Base-by-base conservation (phyloP, 2,888 invertebrate species). In the Rhogogaster chlorosoma region DNA sequence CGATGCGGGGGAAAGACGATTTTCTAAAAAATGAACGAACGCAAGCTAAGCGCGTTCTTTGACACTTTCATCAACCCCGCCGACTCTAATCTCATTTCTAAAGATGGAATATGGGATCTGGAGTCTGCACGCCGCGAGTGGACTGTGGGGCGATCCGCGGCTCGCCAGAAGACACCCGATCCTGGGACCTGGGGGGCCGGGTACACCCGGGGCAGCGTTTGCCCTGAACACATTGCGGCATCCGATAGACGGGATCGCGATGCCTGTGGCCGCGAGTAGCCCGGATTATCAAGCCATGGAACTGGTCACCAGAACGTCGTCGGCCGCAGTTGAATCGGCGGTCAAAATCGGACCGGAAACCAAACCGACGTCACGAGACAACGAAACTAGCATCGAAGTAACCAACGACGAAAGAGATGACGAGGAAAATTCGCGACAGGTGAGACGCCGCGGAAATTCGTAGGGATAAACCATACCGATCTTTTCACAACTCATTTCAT, bases 81-180 rank as follows among this genome's bases (percentile, higher is more conserved):
- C 32, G 3, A 36, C 15, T 36, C 18, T 32, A 18, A 38, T 45
- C 22, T 75, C 32, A 26, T 38, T 18, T 18, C 26, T 49, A 0
- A 87, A 93, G 93, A 93, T 93, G 93, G 93, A 93, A 92, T 93
- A 93, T 93, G 93, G 93, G 90, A 92, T 93, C 89, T 93, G 93
- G 92, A 90, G 91, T 90, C 91, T 92, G 87, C 92, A 92, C 87
- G 91, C 91, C 89, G 92, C 92, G 90, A 91, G 91, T 88, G 92
- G 92, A 91, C 91, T 93, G 88, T 93, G 92, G 92, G 91, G 90
- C 88, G 92, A 93, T 90, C 92, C 92, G 89, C 91, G 92, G 88
- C 89, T 92, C 89, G 88, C 90, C 89, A 91, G 91, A 88, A 92
- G 91, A 85, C 92, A 92, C 86, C 91, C 92, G 86, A 91, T 92